Evolutionary conservation across 2,113 vertebrate species (phyloP), one percentile per base, ranked within the genome.

Genomic region (Malurus elegans): DNA sequence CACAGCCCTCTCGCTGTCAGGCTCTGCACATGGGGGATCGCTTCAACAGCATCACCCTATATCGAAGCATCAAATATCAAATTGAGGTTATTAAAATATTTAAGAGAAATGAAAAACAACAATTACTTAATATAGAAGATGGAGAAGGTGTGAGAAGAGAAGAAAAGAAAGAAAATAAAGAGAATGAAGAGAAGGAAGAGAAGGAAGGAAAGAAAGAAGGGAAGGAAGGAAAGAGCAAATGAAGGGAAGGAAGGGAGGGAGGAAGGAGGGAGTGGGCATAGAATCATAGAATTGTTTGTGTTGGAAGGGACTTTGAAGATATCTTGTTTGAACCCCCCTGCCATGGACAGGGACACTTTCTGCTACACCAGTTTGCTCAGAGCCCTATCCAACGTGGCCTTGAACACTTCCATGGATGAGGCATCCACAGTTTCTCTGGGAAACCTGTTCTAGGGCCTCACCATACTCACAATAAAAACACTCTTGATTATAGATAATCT

Each of bases 221-320:
- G 45, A 8, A 23, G 32, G 19, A 6, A 21, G 12, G 8, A 5
- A 7, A 25, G 23, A 36, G 11, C 11, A 21, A 6, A 31, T 3
- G 12, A 14, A 16, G 4, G 9, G 25, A 3, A 29, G 12, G 8
- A 1, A 14, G 8, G 36, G 3, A 25, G 3, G 13, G 10, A 19
- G 32, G 44, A 7, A 28, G 26, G 38, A 38, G 8, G 36, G 12
- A 3, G 18, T 25, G 25, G 50, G 26, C 26, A 51, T 51, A 15
- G 8, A 19, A 9, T 51, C 48, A 71, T 40, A 17, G 34, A 71
- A 24, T 71, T 31, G 26, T 28, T 70, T 70, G 36, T 9, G 50
- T 24, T 53, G 21, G 29, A 62, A 31, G 26, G 38, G 38, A 62
- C 38, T 8, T 42, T 42, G 31, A 42, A 62, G 38, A 40, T 54